Conservation (phyloP, 37 sponge, comb jelly and placozoan genomes). For the Spongilla lacustris region DNA sequence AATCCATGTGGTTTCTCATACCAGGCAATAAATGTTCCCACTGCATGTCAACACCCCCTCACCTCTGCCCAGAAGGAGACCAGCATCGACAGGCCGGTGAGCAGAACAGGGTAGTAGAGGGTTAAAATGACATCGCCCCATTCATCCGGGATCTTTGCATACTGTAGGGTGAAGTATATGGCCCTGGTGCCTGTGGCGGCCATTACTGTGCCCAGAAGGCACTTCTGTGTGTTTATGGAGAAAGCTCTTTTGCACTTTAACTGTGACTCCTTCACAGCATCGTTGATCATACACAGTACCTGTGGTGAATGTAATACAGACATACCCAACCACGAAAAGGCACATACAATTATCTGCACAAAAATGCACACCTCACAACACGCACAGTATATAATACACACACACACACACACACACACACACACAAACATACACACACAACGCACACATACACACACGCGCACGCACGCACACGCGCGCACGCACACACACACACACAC, state of each 20-base stretch:
- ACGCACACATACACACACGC: neutral
- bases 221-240: conserved; percentile 58
- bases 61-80: conserved; percentile 77
- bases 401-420: neutral
- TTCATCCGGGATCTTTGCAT: conserved; percentile 20
- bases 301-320: neutral
- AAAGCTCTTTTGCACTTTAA: conserved; percentile 59
- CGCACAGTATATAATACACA: neutral
- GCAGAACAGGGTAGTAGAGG: conserved; percentile 65
- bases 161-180: conserved; percentile 64
- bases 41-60: too few relatives aligned
- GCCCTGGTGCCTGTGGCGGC: conserved; percentile 71
- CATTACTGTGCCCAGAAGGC: conserved; percentile 56
- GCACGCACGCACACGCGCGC: neutral
- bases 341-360: neutral
- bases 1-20: too few relatives aligned
- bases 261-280: conserved; percentile 16
- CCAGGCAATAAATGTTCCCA: too few relatives aligned
- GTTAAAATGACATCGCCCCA: conserved; percentile 55
- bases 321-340: too few relatives aligned
- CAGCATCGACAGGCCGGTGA: conserved; percentile 65
- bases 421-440: neutral
- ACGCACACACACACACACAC: conserved; percentile 6
- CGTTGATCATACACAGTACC: conserved; percentile 38
- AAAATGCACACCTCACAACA: neutral